Evolutionary conservation across 2,888 invertebrate genomes (phyloP), one percentile per base, ranked within the genome.

Genomic region (Melinaea menophilus): DNA sequence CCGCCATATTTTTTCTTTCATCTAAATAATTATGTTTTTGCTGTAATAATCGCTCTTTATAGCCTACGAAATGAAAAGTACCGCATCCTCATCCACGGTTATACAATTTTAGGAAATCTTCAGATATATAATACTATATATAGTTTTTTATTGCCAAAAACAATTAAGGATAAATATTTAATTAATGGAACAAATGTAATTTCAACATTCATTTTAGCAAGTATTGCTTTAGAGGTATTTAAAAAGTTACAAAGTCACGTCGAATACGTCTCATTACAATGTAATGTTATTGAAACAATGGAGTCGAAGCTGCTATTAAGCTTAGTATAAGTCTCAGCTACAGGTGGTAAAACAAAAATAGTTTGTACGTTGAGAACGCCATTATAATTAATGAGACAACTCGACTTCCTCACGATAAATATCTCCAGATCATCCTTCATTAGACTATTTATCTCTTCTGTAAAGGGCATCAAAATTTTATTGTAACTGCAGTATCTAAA

Each of bases 321-420:
- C 47, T 31, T 71, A 69, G 68, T 80, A 84, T 86, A 65, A 76
- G 85, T 79, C 76, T 77, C 73, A 62, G 62, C 63, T 75, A 74
- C 84, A 85, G 85, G 80, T 86, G 88, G 72, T 65, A 66, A 62
- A 67, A 78, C 75, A 73, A 78, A 83, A 84, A 84, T 84, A 83
- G 79, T 78, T 73, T 73, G 74, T 75, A 78, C 75, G 76, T 79
- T 73, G 76, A 76, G 75, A 75, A 68, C 71, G 72, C 80, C 81
- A 83, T 85, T 80, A 76, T 71, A 66, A 71, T 72, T 72, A 72
- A 75, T 73, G 72, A 74, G 76, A 74, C 74, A 69, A 77, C 80
- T 81, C 80, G 37, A 47, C 64, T 80, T 78, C 79, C 81, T 73
- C 71, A 70, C 67, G 73, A 80, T 79, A 78, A 78, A 78, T 76